Conservation (phyloP, 2,113 vertebrate genomes). For the Spermophilus dauricus region DNA sequence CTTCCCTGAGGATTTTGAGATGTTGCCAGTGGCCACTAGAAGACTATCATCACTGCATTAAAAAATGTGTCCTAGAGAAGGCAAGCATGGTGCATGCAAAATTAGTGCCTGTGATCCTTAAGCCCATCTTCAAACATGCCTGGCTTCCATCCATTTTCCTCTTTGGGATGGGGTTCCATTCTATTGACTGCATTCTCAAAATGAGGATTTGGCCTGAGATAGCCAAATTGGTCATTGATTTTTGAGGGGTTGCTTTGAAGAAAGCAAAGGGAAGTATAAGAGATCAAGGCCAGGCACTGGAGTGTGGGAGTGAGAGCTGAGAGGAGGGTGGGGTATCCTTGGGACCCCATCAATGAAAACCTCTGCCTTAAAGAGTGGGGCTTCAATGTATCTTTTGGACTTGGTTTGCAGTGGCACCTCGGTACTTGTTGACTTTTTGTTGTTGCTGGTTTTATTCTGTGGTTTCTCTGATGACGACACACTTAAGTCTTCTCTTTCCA, state of each 20-base stretch:
- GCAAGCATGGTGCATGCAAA: neutral
- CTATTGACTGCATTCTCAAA: neutral
- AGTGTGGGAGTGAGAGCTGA: neutral
- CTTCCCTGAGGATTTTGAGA: neutral
- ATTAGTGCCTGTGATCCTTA: neutral
- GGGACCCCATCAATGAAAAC: neutral
- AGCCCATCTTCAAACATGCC: neutral
- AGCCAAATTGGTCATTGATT: neutral
- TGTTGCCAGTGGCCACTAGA: conserved; percentile 53
- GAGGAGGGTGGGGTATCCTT: too few relatives aligned
- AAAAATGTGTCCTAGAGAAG: neutral
- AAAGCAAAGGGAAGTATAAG: neutral
- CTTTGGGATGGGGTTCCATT: neutral
- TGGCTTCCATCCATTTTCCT: conserved; percentile 49
- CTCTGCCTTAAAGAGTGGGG: neutral
- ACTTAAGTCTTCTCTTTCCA: neutral
- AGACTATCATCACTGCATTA: conserved; percentile 56
- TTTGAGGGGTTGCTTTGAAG: neutral
- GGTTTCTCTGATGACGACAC: neutral
- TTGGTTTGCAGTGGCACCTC: neutral
- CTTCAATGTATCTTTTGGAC: neutral
- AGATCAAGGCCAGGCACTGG: neutral
- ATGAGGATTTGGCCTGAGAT: neutral
- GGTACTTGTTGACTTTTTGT: neutral
- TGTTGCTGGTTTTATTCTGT: neutral